These are phyloP conservation scores for Scaptomyza parva DNA, from an alignment of 2,888 invertebrate species.

Conservation along the genomic window DNA sequence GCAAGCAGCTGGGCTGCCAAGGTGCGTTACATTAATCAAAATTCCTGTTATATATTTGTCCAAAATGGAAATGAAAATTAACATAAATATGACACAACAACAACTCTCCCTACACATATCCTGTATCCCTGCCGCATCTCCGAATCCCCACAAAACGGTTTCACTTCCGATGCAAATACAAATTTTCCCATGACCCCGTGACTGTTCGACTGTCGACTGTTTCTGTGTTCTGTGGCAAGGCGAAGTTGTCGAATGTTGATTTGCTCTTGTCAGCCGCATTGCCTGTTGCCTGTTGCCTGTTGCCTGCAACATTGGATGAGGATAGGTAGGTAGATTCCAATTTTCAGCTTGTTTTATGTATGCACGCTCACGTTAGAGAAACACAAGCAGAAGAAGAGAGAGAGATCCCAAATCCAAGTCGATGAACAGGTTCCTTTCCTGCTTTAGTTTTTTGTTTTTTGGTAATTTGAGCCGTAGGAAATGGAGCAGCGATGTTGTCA, in stretches of 20 bases:
- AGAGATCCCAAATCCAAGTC: constrained; percentile 35
- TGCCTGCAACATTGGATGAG: constrained; percentile 12
- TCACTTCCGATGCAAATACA: constrained; percentile 71
- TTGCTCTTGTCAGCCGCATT: constrained; percentile 67
- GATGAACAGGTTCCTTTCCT: constrained; percentile 75
- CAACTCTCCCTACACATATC: constrained; percentile 56
- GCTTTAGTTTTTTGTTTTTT: constrained; percentile 48
- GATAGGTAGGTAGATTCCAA: constrained; percentile 34
- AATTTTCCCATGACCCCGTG: constrained; percentile 73
- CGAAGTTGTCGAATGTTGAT: constrained; percentile 55
- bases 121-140: constrained; percentile 37
- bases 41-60: constrained; percentile 66
- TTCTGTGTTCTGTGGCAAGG: constrained; percentile 11
- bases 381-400: constrained; percentile 14
- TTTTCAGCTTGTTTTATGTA: constrained; percentile 56
- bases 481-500: constrained; percentile 55
- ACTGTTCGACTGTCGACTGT: too few relatives aligned
- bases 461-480: constrained; percentile 74
- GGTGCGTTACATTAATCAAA: constrained; percentile 80
- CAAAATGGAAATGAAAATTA: constrained; percentile 60
- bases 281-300: too few relatives aligned
- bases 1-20: constrained; percentile 62
- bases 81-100: constrained; percentile 66
- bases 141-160: constrained; percentile 57
- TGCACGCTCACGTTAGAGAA: constrained; percentile 52